Conservation (phyloP, 1,140 invertebrate species). For the Drosophila sechellia region DNA sequence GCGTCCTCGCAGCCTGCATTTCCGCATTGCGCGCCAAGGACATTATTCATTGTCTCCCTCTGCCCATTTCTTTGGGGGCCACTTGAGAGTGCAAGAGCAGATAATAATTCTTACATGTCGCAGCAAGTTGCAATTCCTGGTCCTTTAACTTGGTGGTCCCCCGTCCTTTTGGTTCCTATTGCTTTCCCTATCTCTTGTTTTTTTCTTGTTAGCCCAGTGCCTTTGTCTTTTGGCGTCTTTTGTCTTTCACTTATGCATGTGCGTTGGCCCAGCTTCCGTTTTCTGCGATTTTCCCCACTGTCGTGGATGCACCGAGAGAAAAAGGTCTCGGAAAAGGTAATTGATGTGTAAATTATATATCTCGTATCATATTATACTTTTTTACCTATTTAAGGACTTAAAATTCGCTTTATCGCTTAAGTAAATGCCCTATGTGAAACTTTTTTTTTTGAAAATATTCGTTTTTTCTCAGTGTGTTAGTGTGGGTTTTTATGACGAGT, state of each 20-base stretch:
- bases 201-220: conserved; percentile 21
- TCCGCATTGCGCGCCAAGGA: conserved; percentile 78
- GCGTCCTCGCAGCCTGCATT: conserved; percentile 48
- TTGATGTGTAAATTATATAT: no score
- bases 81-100: conserved; percentile 74
- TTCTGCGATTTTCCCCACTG: conserved; percentile 21
- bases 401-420: no score
- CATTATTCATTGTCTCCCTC: conserved; percentile 71
- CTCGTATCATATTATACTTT: no score
- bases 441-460: neutral
- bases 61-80: conserved; percentile 42
- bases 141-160: conserved; percentile 39
- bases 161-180: conserved; percentile 55
- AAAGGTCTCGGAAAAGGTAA: no score
- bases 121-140: conserved; percentile 58
- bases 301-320: conserved; percentile 1
- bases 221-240: conserved; percentile 69
- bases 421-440: no score
- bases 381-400: no score
- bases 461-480: neutral
- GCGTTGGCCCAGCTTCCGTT: conserved; percentile 54
- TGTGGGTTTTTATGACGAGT: conserved; percentile 64
- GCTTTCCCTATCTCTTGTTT: conserved; percentile 33
- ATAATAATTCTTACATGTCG: conserved; percentile 80
- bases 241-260: conserved; percentile 79